Base-by-base conservation (phyloP, 2,888 invertebrate genomes). In the Drosophila subquinaria region DNA sequence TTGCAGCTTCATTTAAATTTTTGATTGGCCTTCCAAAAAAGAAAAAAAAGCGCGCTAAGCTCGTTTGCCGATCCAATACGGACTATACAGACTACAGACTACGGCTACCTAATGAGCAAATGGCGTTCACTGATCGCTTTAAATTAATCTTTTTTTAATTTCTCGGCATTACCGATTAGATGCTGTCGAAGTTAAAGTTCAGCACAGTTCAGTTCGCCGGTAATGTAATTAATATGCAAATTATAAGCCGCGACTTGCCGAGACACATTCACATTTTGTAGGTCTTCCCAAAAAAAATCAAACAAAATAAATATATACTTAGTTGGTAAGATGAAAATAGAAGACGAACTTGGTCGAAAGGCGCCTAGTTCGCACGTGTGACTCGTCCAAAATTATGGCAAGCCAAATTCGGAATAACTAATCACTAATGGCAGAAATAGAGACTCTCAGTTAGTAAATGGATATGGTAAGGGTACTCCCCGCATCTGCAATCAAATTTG, bases 81-180 rank as follows among this genome's bases (percentile, higher is more conserved):
- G 43, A 40, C 27, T 23, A 35, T 51, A 50, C 67, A 53, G 61
- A 38, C 42, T 33, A 43, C 35, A 20, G 35, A 56, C 43, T 43
- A 56, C 62, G 42, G 52, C 67, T 70, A 75, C 75, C 88, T 87
- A 87, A 87, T 87, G 86, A 87, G 86, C 88, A 87, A 87, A 87
- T 87, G 86, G 86, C 86, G 86, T 87, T 87, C 86, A 87, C 86
- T 88, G 86, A 87, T 88, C 86, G 86, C 86, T 83, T 87, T 87
- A 88, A 86, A 87, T 87, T 87, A 87, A 87, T 87, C 86, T 87
- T 88, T 88, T 88, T 86, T 78, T 88, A 86, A 87, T 83, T 87
- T 87, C 84, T 81, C 50, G 82, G 87, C 88, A 87, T 82, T 85
- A 85, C 84, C 80, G 86, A 86, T 88, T 87, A 88, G 85, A 83